Base-by-base conservation (phyloP, 2,888 invertebrate genomes). In the Eupithecia abbreviata region DNA sequence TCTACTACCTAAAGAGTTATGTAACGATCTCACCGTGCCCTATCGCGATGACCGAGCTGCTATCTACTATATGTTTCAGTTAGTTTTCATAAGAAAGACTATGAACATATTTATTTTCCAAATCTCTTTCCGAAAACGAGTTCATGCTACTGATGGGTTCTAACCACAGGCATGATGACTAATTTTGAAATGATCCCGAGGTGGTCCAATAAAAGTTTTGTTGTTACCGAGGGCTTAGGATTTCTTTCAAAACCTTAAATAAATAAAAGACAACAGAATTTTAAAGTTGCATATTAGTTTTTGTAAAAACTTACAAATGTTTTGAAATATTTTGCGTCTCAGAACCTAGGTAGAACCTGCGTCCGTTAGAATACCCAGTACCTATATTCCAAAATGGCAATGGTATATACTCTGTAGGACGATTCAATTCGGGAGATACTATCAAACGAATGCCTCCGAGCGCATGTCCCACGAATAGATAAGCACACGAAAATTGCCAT, bases 1-100 rank as follows among this genome's bases (percentile, higher is more conserved):
- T 30, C 30, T 30, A 30, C 30, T 30, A 30, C 30, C 30, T 18
- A 18, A 58, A 3, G 58, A 18, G 18, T 58, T 58, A 18, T 62
- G 62, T 30, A 62, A 62, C 62, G 12, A 30, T 62, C 62, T 62
- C 10, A 62, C 2, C 18, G 30, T 62, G 30, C 30, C 62, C 4
- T 62, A 62, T 62, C 62, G 62, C 30, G 62, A 62, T 62, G 62
- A 62, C 30, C 62, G 30, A 62, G 30, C 12, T 62, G 62, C 30
- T 62, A 62, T 62, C 62, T 4, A 30, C 1, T 30, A 62, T 62
- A 62, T 62, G 12, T 62, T 62, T 62, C 62, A 30, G 62, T 30
- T 62, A 62, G 62, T 62, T 62, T 62, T 10, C 62, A 30, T 62
- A 62, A 62, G 10, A 58, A 18, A 62, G 4, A 62, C 18, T 18